Conservation (phyloP, 2,113 vertebrate genomes). For the Pteropus alecto region DNA sequence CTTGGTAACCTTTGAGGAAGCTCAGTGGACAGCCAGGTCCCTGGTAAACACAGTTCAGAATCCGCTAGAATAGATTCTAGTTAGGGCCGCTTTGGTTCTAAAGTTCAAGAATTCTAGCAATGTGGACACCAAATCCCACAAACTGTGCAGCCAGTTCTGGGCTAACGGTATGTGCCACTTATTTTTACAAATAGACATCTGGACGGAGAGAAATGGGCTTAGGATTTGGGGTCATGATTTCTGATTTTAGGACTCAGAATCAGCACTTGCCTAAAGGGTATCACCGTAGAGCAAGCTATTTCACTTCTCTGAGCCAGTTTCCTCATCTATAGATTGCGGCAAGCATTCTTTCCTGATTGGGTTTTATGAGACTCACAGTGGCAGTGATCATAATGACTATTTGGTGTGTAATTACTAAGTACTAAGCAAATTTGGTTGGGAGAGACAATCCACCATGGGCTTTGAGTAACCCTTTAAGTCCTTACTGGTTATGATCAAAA, state of each 20-base stretch:
- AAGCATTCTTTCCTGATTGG: not conserved
- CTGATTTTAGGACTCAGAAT: not conserved
- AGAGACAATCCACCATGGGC: not conserved
- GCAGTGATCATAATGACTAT: not conserved
- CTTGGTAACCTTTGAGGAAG: not conserved
- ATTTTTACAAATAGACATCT: not conserved
- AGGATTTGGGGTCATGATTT: not conserved
- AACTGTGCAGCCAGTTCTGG: not conserved
- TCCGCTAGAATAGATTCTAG: not conserved
- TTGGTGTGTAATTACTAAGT: not conserved
- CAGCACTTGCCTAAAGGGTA: not conserved
- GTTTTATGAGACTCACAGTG: not conserved
- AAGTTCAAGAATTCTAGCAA: constrained; percentile 9
- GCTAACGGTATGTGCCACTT: not conserved
- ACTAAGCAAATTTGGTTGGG: not conserved
- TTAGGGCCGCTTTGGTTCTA: not conserved
- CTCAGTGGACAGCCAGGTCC: not conserved
- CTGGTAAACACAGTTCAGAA: not conserved
- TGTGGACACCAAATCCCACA: not conserved
- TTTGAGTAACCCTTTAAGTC: not conserved
- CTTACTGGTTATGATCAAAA: not conserved
- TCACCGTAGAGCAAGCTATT: not conserved
- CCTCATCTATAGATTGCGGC: not conserved
- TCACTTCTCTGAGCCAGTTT: not conserved
- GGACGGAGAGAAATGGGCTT: not conserved